A percentile compares a stretch with the other conserved stretches of the same genome.
phyloP scores from a whole-genome alignment of 2,797 vertebrate genomes.

The Lepilemur ruficaudatus region DNA sequence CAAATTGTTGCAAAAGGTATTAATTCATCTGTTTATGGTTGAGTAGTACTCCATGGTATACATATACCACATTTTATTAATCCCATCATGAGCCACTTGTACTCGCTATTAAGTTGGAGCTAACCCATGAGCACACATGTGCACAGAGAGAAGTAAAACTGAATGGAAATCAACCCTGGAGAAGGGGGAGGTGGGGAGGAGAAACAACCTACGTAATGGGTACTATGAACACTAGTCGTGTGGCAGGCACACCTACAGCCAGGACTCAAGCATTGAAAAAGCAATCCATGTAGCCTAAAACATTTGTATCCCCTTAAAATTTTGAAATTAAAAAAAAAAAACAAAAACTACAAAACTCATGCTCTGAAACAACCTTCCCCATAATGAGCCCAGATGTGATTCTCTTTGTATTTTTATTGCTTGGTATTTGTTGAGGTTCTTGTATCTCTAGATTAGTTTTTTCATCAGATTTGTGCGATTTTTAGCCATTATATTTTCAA shows the following conservation, averaged over 20 bases:
- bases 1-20: neutral
- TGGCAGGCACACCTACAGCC: neutral
- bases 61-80: neutral
- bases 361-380: neutral
- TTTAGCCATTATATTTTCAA: neutral
- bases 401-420: neutral
- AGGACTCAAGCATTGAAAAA: neutral
- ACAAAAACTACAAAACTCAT: neutral
- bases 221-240: neutral
- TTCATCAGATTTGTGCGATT: neutral
- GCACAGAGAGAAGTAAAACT: too few species aligned
- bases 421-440: neutral
- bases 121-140: too few species aligned
- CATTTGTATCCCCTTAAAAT: neutral
- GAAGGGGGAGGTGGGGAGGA: fast-evolving
- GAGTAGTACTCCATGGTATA: neutral
- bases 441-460: neutral
- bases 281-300: neutral
- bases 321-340: neutral
- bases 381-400: neutral
- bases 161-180: neutral
- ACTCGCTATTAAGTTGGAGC: too few species aligned
- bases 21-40: neutral
- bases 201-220: neutral
- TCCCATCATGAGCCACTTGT: too few species aligned